Percentiles rank a stretch among this genome's conserved stretches.
Conservation (phyloP, 2,797 vertebrate species). For the Bufotes viridis region DNA sequence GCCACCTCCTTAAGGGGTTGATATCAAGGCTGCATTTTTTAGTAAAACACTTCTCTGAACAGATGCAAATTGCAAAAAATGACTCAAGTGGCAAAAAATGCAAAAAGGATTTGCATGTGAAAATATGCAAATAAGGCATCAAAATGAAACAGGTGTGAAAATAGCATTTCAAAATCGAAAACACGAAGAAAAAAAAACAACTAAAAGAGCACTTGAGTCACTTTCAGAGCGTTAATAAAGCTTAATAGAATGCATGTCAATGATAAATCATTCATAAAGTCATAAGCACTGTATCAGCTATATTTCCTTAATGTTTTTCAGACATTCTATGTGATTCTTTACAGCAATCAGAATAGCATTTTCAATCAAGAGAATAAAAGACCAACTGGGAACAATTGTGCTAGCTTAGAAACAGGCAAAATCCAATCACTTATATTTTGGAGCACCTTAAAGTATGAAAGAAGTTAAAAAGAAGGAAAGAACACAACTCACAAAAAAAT, state of each 20-base stretch:
- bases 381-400: constrained; percentile 14
- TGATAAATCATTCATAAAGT: not conserved
- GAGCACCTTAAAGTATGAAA: not conserved
- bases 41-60: not conserved
- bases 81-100: constrained; percentile 12
- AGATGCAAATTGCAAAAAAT: constrained; percentile 29
- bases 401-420: constrained; percentile 20
- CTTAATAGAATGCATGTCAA: not conserved
- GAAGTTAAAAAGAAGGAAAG: not conserved
- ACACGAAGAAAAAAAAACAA: not conserved
- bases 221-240: not conserved
- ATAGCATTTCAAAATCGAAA: not conserved
- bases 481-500: not conserved
- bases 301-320: constrained; percentile 9
- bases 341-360: constrained; percentile 36
- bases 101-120: constrained; percentile 12
- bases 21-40: constrained; percentile 5
- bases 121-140: not conserved
- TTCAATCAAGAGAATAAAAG: constrained; percentile 47
- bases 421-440: constrained; percentile 43
- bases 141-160: constrained; percentile 7
- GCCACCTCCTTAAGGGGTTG: not conserved
- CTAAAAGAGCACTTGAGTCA: not conserved
- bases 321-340: constrained; percentile 7
- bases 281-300: not conserved